Conservation (phyloP, 2,888 invertebrate species). For the Hoplodrina blanda region DNA sequence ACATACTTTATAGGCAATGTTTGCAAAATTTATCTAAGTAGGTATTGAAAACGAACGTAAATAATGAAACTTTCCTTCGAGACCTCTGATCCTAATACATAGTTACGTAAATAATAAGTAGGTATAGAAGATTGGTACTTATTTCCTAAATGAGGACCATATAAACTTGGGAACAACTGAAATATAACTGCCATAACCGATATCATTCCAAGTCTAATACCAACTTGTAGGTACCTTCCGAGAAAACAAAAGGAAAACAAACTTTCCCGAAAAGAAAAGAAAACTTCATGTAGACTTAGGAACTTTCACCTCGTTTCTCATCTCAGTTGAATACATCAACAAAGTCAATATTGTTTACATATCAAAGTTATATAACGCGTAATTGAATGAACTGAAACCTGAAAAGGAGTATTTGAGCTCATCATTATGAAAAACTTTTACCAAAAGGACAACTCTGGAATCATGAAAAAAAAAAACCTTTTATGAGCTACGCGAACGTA, state of each 20-base stretch:
- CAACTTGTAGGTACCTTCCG: slow-evolving; percentile 28
- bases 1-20: background rate
- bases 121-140: slow-evolving; percentile 33
- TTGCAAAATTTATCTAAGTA: background rate
- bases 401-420: too few species aligned
- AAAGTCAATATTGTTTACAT: slow-evolving; percentile 43
- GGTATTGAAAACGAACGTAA: slow-evolving; percentile 12
- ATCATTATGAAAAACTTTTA: too few species aligned
- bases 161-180: slow-evolving; percentile 41
- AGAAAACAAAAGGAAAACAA: slow-evolving; percentile 56
- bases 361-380: slow-evolving; percentile 22
- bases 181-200: slow-evolving; percentile 36
- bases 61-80: slow-evolving; percentile 1
- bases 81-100: slow-evolving; percentile 5
- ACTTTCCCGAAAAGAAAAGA: slow-evolving; percentile 60
- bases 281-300: slow-evolving; percentile 57
- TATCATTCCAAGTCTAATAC: slow-evolving; percentile 43
- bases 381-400: too few species aligned
- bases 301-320: slow-evolving; percentile 58
- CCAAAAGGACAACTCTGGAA: too few species aligned
- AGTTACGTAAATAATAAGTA: slow-evolving; percentile 12
- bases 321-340: slow-evolving; percentile 25
- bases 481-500: too few species aligned
- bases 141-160: slow-evolving; percentile 35
- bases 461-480: too few species aligned